phyloP scores from a whole-genome alignment of 2,797 vertebrate species.

The Lepilemur septentrionalis region DNA sequence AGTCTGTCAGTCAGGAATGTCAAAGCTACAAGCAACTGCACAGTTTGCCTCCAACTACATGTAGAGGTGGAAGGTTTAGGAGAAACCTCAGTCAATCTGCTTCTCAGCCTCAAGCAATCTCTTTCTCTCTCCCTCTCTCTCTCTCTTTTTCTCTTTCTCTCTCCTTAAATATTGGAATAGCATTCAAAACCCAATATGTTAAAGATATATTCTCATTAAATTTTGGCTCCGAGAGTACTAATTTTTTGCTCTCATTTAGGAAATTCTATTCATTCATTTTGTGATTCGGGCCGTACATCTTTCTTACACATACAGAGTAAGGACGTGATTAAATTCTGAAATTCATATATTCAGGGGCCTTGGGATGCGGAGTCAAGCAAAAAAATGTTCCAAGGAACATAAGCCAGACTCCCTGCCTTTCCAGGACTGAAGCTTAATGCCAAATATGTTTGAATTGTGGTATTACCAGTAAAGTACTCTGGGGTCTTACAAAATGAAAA shows the following conservation, averaged over 20 bases:
- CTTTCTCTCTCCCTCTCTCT: background rate
- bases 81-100: background rate
- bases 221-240: background rate
- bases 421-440: background rate
- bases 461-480: constrained; percentile 47
- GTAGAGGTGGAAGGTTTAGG: background rate
- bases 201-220: background rate
- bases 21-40: background rate
- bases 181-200: background rate
- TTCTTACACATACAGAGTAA: background rate
- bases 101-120: background rate
- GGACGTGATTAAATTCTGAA: constrained; percentile 52
- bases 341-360: constrained; percentile 27
- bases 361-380: constrained; percentile 45
- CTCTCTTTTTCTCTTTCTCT: background rate
- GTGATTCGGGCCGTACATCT: background rate
- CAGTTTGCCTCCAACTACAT: background rate
- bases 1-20: background rate
- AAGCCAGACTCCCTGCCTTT: background rate
- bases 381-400: constrained; percentile 20
- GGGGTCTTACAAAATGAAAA: constrained; percentile 67
- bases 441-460: constrained; percentile 56
- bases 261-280: background rate
- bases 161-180: background rate
- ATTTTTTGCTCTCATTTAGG: background rate